These are phyloP conservation scores for Lutraria lutraria DNA, from an alignment of 2,888 invertebrate genomes.

Conservation along the genomic window DNA sequence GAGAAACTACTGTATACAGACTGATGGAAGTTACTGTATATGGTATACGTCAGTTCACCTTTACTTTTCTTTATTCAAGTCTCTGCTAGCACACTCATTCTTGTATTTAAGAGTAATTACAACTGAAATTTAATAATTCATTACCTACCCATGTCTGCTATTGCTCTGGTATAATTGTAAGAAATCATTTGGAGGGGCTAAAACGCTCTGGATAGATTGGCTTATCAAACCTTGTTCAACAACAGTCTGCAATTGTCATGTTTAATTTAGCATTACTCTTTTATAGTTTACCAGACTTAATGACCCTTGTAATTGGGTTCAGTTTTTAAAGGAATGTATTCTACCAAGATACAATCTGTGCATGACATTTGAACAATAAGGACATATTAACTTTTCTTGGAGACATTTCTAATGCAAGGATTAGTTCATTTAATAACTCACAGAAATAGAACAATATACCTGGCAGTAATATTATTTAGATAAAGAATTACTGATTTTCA, in stretches of 20 bases:
- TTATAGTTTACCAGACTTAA: constrained; percentile 41
- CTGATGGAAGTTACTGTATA: not conserved
- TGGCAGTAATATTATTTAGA: not conserved
- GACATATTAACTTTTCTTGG: not conserved
- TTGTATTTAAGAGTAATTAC: not conserved
- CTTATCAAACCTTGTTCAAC: not conserved
- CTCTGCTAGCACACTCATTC: not conserved
- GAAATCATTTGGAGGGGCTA: constrained; percentile 5
- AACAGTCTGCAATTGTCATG: constrained; percentile 31
- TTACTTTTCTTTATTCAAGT: not conserved
- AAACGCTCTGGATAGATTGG: not conserved
- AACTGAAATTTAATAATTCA: constrained; percentile 22
- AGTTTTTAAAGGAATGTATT: not conserved
- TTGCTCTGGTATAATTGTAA: constrained; percentile 13
- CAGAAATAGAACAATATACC: not conserved
- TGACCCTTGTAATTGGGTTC: constrained; percentile 36
- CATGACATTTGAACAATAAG: constrained; percentile 8
- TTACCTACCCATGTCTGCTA: constrained; percentile 16
- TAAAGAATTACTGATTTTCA: too few relatives aligned
- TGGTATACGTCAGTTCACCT: not conserved
- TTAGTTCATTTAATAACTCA: not conserved
- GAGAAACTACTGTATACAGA: not conserved
- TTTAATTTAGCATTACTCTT: constrained; percentile 41
- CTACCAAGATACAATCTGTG: not conserved
- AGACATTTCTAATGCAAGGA: not conserved